phyloP scores from a whole-genome alignment of 2,113 vertebrate genomes.

The Microcebus murinus region DNA sequence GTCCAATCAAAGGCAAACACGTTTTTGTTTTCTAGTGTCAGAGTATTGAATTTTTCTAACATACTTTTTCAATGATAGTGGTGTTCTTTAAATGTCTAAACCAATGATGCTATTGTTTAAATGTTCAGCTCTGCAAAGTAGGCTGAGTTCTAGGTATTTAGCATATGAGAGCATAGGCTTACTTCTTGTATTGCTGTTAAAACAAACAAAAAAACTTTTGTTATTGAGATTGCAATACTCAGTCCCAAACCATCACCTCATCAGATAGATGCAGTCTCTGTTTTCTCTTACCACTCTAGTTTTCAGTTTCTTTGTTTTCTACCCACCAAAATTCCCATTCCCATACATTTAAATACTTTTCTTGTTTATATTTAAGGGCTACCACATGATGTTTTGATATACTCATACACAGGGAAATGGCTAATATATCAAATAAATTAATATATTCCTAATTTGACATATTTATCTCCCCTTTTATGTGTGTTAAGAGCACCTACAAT shows the following conservation, averaged over 20 bases:
- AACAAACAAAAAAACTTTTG: not conserved
- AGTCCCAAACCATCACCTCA: not conserved
- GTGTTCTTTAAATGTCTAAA: not conserved
- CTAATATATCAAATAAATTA: not conserved
- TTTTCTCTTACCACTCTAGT: not conserved
- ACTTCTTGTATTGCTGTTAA: not conserved
- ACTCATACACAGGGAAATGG: too few species aligned
- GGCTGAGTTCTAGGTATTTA: not conserved
- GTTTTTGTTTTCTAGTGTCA: not conserved
- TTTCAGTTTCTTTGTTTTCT: not conserved
- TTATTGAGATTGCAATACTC: not conserved
- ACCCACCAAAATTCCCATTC: not conserved
- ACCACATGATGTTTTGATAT: not conserved
- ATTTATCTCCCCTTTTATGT: not conserved
- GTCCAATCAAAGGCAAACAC: not conserved
- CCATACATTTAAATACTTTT: not conserved
- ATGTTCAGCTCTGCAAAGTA: not conserved
- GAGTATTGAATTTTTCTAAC: not conserved
- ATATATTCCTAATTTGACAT: not conserved
- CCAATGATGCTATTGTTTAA: not conserved
- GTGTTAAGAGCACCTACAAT: not conserved
- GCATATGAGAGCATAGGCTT: not conserved
- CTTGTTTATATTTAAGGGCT: not conserved
- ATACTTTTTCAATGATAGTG: not conserved
- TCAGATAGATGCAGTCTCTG: not conserved